Evolutionary conservation across 1,140 invertebrate genomes (phyloP), one percentile per base, ranked within the genome.

Genomic region (Leptinotarsa lineolata): DNA sequence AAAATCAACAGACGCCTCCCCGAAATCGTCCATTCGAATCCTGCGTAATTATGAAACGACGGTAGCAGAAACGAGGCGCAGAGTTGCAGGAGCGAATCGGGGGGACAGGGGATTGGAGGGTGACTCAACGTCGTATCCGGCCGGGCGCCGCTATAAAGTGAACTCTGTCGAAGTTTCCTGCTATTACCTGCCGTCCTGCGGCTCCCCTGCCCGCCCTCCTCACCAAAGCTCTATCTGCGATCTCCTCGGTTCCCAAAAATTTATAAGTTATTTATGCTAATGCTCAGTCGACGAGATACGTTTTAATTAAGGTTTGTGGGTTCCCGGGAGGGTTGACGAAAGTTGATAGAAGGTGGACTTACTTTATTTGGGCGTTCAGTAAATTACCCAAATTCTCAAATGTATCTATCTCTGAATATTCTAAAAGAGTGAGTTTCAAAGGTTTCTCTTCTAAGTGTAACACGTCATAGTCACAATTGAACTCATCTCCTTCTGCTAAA

Each of bases 51-150:
- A 54, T 54, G 30, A 39, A 39, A 39, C 30, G 30, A 12, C 48
- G n/a, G n/a, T 18, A 54, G 48, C 48, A 54, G 48, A 12, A n/a
- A 8, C n/a, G 45, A 24, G 39, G 24, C 30, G 48, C 65, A 68
- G 59, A 48, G 20, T 58, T 73, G 65, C 72, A 59, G 66, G 72
- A 45, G 64, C 30, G 15, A 44, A 30, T 39, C n/a, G 30, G 12
- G 48, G 61, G 30, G 72, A 16, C 21, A 44, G 70, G 59, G 59
- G 68, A 24, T 48, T 46, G 45, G 64, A 70, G 66, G 70, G 76
- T 77, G 76, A 77, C 68, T 77, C 76, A 77, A 70, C 48, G 30
- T 39, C 68, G 74, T 74, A 72, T 77, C 76, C 76, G 73, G 73
- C 70, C 76, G 73, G 48, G 70, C 73, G 76, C 69, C 73, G 67